Evolutionary conservation across 2,113 vertebrate genomes (phyloP).

Genomic region (Periophthalmus modestus): DNA sequence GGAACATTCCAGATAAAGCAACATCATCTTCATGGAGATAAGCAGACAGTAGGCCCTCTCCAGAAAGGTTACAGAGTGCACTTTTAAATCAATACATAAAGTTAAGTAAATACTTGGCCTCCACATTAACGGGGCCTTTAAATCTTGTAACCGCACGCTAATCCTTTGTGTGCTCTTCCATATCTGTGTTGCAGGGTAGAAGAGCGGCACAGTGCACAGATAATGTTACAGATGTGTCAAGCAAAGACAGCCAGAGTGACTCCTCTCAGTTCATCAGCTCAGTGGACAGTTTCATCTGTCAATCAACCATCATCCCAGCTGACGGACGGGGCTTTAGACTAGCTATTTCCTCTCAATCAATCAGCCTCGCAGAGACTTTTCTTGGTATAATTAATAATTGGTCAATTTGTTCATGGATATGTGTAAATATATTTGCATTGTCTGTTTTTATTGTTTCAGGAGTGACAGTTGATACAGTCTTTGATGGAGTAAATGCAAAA

Average conservation of each 20-base stretch:
- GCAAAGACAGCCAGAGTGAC: constrained; percentile 83
- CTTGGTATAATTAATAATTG: constrained; percentile 76
- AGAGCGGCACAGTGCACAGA: constrained; percentile 82
- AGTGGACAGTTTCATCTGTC: constrained; percentile 91
- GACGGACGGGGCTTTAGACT: constrained; percentile 93
- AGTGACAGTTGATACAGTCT: constrained; percentile 81
- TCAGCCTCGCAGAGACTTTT: constrained; percentile 91
- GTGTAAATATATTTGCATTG: fast-evolving
- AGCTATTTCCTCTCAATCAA: constrained; percentile 92
- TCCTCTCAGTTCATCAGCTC: constrained; percentile 82
- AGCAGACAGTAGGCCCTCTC: too few species aligned
- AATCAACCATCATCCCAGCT: constrained; percentile 94
- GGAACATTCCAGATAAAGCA: too few species aligned
- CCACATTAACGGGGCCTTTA: neutral
- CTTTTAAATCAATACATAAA: too few species aligned
- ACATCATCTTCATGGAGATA: too few species aligned
- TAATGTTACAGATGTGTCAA: constrained; percentile 91
- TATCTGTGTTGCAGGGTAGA: constrained; percentile 45
- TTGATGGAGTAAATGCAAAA: constrained; percentile 82
- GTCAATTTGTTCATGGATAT: neutral
- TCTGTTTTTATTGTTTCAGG: constrained; percentile 67
- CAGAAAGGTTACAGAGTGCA: too few species aligned
- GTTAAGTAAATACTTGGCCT: neutral
- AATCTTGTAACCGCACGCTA: neutral
- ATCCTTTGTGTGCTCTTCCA: neutral